phyloP scores from a whole-genome alignment of 2,797 vertebrate species.

The Chaetophractus vellerosus region DNA sequence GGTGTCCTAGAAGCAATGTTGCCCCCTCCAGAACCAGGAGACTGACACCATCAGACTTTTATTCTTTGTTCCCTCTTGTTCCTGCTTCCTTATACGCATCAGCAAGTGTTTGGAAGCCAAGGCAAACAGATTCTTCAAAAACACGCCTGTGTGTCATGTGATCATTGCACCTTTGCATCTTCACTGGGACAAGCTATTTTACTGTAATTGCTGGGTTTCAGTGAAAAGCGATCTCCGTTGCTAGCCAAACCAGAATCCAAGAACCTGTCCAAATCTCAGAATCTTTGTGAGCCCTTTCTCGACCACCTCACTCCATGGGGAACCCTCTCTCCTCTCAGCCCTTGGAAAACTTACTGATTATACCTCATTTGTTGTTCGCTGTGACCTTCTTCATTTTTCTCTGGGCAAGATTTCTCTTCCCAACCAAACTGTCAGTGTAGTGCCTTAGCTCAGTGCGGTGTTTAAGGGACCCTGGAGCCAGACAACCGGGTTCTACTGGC shows the following conservation, averaged over 20 bases:
- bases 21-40: neutral
- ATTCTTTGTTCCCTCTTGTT: neutral
- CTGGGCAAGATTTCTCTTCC: neutral
- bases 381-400: constrained; percentile 1
- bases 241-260: neutral
- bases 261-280: constrained; percentile 14
- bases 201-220: neutral
- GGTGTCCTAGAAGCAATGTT: neutral
- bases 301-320: neutral
- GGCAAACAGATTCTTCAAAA: constrained; percentile 25
- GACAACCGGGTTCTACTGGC: neutral
- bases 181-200: neutral
- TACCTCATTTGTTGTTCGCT: neutral
- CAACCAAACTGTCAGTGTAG: neutral
- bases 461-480: constrained; percentile 17
- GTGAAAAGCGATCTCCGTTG: neutral
- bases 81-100: neutral
- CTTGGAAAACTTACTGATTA: neutral
- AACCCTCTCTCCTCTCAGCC: neutral
- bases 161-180: neutral
- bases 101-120: constrained; percentile 3
- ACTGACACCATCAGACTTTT: neutral
- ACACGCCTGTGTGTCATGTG: neutral
- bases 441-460: neutral
- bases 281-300: neutral